Evolutionary conservation across 2,797 vertebrate genomes (phyloP).

Genomic region (Mico argentatus): DNA sequence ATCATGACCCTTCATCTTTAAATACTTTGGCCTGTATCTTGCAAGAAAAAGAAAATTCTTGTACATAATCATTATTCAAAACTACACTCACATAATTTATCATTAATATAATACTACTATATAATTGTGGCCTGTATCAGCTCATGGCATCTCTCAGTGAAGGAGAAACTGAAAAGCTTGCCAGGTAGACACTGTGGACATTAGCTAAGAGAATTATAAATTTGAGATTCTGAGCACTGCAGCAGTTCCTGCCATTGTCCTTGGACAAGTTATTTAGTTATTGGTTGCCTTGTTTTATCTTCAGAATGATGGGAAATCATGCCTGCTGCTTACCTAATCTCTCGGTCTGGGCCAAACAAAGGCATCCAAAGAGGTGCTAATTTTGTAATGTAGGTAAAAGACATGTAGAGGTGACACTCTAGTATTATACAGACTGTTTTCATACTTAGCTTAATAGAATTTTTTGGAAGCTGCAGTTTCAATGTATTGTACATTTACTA

Average conservation of each 20-base stretch:
- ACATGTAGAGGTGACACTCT: not conserved
- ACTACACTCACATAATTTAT: not conserved
- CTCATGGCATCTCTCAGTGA: not conserved
- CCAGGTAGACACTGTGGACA: not conserved
- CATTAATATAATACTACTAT: not conserved
- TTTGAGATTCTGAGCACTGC: not conserved
- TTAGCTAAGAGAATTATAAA: not conserved
- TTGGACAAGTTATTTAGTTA: not conserved
- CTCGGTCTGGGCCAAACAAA: not conserved
- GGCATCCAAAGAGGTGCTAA: not conserved
- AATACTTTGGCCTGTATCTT: not conserved
- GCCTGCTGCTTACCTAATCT: not conserved
- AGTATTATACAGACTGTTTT: slow-evolving; percentile 43
- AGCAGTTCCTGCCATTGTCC: not conserved
- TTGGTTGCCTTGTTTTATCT: not conserved
- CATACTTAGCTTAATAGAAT: slow-evolving; percentile 51
- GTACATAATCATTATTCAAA: not conserved
- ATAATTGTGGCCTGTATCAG: not conserved
- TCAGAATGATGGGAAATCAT: not conserved
- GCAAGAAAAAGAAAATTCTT: not conserved
- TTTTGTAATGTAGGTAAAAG: slow-evolving; percentile 38
- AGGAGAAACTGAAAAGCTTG: slow-evolving; percentile 2
- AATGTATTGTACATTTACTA: slow-evolving; percentile 34
- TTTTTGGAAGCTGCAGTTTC: slow-evolving; percentile 18
- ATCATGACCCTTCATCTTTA: not conserved